Base-by-base conservation (phyloP, 2,113 vertebrate genomes). In the Boleophthalmus pectinirostris region DNA sequence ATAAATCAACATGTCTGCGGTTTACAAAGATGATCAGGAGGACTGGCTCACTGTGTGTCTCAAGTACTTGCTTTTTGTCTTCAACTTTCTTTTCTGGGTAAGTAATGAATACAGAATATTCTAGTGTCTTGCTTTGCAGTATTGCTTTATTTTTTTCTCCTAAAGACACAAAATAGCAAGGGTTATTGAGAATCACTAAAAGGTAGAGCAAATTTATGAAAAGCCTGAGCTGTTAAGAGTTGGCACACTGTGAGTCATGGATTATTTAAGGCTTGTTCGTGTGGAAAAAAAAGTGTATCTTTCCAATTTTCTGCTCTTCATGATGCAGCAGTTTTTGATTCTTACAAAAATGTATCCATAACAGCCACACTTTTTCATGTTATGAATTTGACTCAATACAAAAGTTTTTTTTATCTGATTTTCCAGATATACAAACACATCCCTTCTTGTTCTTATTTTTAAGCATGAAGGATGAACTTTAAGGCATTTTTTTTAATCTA, bases 81-180 rank as follows among this genome's bases (percentile, higher is more conserved):
- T 96, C 83, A 96, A 96, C 87, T 95, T 96, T 84, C 91, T 96
- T 75, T 97, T 97, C 83, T 96, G 96, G 95, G 95, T 96, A 87
- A 95, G 94, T 53, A 46, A 51, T 51, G 21, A 47, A 21, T 5
- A 66, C 24, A 7, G 13, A 4, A 18, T 11, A 7, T 18, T 14
- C 8, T 67, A 10, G 1, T 58, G 2, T 15, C 57, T 25, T 51
- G 16, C 16, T 5, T 51, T 51, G 49, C 57, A 60, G 29, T 4
- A 25, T 23, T 47, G 14, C 3, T 47, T 47, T 47, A 15, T 47
- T 47, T 47, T 47, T 47, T 47, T 16, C 46, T 47, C 16, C 15
- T 51, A 6, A 51, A 23, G 29, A 29, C 25, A 63, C 16, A 35
- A n/a, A 65, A 20, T 53, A 1, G 61, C 10, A 29, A 57, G 6